Conservation (phyloP, 2,888 invertebrate species). For the Augiades crinisus region DNA sequence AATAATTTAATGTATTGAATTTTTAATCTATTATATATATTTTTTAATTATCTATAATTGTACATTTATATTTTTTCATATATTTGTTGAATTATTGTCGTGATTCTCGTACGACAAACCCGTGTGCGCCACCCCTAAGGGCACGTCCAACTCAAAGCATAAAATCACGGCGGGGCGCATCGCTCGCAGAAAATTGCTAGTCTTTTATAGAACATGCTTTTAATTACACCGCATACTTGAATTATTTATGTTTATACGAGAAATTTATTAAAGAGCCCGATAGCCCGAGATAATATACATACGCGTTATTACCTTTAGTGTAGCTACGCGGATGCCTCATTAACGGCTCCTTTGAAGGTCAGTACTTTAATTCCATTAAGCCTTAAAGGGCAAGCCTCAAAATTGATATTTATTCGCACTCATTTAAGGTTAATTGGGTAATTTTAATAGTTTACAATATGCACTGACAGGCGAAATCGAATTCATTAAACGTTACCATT, state of each 20-base stretch:
- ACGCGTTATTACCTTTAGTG: slow-evolving; percentile 15
- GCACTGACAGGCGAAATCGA: background rate
- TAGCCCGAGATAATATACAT: background rate
- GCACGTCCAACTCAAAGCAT: slow-evolving; percentile 25
- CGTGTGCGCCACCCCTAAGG: background rate
- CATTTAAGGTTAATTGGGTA: slow-evolving; percentile 12
- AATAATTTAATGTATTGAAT: no score
- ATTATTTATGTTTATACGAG: slow-evolving; percentile 38
- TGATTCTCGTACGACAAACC: no score
- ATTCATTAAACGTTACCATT: background rate
- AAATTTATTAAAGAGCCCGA: slow-evolving; percentile 30
- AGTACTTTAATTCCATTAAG: slow-evolving; percentile 3
- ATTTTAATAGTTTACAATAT: slow-evolving; percentile 6
- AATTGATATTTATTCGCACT: slow-evolving; percentile 13
- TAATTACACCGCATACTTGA: slow-evolving; percentile 51
- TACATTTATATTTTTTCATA: background rate
- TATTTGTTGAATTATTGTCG: no score
- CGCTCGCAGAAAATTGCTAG: slow-evolving; percentile 46
- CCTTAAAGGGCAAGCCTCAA: slow-evolving; percentile 10
- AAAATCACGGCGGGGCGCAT: slow-evolving; percentile 64
- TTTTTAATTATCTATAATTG: no score
- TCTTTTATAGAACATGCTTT: slow-evolving; percentile 60
- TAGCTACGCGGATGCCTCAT: slow-evolving; percentile 5
- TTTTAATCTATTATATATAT: no score
- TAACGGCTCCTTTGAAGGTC: slow-evolving; percentile 15